phyloP scores from a whole-genome alignment of 2,888 invertebrate species.

The Amphipoea oculea region DNA sequence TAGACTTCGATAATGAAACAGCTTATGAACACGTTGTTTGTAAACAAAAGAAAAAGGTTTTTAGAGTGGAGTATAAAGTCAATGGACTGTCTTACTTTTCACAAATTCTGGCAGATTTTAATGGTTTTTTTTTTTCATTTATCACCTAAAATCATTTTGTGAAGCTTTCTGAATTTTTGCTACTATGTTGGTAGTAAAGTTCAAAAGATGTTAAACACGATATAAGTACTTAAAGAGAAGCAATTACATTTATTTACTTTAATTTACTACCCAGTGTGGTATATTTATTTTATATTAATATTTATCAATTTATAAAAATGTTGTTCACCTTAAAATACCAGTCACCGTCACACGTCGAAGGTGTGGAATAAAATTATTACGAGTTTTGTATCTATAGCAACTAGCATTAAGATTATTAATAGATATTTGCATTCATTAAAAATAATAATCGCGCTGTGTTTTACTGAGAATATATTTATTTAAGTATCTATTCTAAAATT shows the following conservation, averaged over 20 bases:
- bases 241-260: neutral
- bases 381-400: slow-evolving; percentile 5
- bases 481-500: neutral
- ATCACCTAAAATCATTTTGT: neutral
- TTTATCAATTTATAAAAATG: slow-evolving; percentile 29
- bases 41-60: slow-evolving; percentile 33
- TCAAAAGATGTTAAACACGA: neutral
- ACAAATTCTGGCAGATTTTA: neutral
- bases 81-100: neutral
- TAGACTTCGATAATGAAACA: slow-evolving; percentile 38
- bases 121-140: neutral
- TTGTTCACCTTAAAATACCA: slow-evolving; percentile 32
- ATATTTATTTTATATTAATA: slow-evolving; percentile 5
- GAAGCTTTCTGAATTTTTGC: neutral
- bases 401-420: neutral
- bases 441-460: neutral
- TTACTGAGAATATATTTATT: neutral
- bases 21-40: slow-evolving; percentile 9
- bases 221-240: neutral
- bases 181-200: neutral
- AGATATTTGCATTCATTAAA: neutral
- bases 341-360: neutral
- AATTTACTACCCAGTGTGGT: neutral
- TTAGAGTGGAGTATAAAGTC: slow-evolving; percentile 1
- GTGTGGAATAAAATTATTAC: neutral